phyloP scores from a whole-genome alignment of 2,113 vertebrate genomes.

The Myxocyprinus asiaticus region DNA sequence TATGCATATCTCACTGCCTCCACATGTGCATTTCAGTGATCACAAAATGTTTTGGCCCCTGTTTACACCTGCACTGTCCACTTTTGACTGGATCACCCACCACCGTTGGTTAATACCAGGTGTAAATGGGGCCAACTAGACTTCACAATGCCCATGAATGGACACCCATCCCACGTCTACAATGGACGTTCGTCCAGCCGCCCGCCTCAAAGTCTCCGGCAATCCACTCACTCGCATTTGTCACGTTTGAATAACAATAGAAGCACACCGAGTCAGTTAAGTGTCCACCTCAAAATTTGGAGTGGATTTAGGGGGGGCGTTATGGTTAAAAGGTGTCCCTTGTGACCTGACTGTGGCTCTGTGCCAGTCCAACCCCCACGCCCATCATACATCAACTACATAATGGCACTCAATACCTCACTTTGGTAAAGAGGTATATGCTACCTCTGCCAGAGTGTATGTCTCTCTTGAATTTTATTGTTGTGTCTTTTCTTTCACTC shows the following conservation, averaged over 20 bases:
- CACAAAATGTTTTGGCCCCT: too few relatives aligned
- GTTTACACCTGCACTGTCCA: too few relatives aligned
- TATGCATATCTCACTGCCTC: too few relatives aligned
- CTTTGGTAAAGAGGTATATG: conserved; percentile 59
- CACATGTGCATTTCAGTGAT: too few relatives aligned
- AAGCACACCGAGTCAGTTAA: conserved; percentile 52
- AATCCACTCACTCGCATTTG: conserved; percentile 10
- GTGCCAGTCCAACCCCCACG: conserved; percentile 55
- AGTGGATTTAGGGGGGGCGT: not conserved
- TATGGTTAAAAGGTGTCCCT: conserved; percentile 37
- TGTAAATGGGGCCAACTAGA: not conserved
- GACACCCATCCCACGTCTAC: not conserved
- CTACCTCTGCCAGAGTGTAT: conserved; percentile 50
- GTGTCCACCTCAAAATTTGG: conserved; percentile 48
- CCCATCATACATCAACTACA: conserved; percentile 58
- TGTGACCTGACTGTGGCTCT: too few relatives aligned
- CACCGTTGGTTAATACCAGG: too few relatives aligned
- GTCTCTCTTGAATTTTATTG: conserved; percentile 63
- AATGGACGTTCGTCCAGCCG: too few relatives aligned
- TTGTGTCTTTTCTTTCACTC: conserved; percentile 58
- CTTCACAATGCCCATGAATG: not conserved
- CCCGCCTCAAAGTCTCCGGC: not conserved
- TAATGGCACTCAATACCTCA: conserved; percentile 53
- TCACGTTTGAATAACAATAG: conserved; percentile 72
- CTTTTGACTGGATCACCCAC: too few relatives aligned